Evolutionary conservation across 2,113 vertebrate species (phyloP), one percentile per base, ranked within the genome.

Genomic region (Mohoua ochrocephala): DNA sequence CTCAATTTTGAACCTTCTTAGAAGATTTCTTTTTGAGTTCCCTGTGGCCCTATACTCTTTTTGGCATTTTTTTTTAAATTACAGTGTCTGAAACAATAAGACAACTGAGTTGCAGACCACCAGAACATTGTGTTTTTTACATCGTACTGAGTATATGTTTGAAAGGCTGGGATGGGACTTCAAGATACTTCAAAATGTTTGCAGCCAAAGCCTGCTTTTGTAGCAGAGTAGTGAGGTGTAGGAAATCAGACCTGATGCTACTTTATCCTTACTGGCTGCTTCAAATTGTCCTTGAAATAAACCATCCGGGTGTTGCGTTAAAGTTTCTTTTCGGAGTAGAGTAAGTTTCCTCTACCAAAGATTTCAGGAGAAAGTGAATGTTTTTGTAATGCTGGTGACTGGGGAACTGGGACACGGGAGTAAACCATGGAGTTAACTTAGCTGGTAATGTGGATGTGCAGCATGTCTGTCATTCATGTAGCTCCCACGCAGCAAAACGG

Each of bases 391-490:
- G 14, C 17, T 27, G 22, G 18, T 88, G 35, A 23, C 39, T 74
- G 47, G 15, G 52, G 35, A 91, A 80, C 16, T 67, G 79, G 42
- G 23, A 81, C 30, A 65, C 0, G 3, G 21, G 52, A 87, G 17
- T 86, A 78, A 89, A 59, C 64, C 15, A n/a, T 33, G 63, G 50
- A 85, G 63, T 93, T 69, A 82, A 75, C 47, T 81, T 84, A 70
- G 35, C 19, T 86, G 68, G 63, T 56, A 92, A 73, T 54, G 59
- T 76, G 65, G 50, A 85, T 91, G 33, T 76, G 57, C 53, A 87
- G 63, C 64, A 73, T 28, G 16, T 59, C 87, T 91, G 82, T 93
- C 93, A 95, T 89, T 96, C 78, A 50, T 42, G 11, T 31, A 85
- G 41, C 80, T 94, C 54, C 81, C 90, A 93, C 27, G 1, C 67